Evolutionary conservation across 2,113 vertebrate genomes (phyloP).

Genomic region (Crotalus tigris): DNA sequence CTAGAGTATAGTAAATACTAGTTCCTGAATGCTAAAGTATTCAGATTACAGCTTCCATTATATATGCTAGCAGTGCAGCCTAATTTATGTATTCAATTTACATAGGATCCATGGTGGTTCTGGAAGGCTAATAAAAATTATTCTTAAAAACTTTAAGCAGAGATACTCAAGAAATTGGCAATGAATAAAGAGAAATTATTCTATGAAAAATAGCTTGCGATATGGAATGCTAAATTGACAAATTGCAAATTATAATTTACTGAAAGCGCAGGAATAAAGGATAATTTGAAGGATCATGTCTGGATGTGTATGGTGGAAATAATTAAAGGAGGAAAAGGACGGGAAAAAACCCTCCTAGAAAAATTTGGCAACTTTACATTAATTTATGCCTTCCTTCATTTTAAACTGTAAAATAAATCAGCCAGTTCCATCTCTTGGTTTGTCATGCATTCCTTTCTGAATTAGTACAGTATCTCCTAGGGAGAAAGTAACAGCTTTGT

Average conservation of each 20-base stretch:
- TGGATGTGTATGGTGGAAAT: neutral
- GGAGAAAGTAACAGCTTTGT: neutral
- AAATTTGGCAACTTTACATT: neutral
- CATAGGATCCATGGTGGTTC: neutral
- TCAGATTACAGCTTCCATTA: neutral
- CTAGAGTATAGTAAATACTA: neutral
- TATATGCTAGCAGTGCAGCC: neutral
- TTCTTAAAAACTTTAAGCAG: neutral
- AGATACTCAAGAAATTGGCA: neutral
- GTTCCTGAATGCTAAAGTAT: neutral
- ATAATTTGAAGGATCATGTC: neutral
- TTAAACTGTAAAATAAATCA: neutral
- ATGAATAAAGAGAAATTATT: neutral
- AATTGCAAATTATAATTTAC: neutral
- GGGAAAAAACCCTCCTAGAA: neutral
- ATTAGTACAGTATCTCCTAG: neutral
- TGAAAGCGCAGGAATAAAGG: neutral
- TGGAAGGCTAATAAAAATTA: neutral
- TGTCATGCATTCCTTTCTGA: neutral
- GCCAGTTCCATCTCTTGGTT: neutral
- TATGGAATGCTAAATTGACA: neutral
- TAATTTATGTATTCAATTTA: neutral
- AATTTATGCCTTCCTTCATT: neutral
- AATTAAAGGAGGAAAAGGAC: neutral
- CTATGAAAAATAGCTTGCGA: neutral